Conservation (phyloP, 1,140 invertebrate species). For the Drosophila malerkotliana region DNA sequence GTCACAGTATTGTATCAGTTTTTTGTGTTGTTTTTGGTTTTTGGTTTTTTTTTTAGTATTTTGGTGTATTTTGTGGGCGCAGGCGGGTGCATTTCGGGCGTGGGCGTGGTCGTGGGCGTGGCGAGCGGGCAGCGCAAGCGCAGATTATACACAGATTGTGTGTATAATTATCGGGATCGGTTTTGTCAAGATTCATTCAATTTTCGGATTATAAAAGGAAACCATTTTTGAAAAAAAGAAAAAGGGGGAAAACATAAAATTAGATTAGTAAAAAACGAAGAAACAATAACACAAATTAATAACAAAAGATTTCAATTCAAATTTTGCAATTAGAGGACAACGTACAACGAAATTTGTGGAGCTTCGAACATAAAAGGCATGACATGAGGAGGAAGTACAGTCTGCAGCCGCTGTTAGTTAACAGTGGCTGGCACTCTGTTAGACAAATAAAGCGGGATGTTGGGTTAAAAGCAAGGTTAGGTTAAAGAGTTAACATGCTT, state of each 20-base stretch:
- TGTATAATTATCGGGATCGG: constrained; percentile 70
- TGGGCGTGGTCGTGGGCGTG: constrained; percentile 64
- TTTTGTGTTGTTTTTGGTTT: constrained; percentile 29
- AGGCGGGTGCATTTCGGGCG: constrained; percentile 73
- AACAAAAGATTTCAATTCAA: constrained; percentile 27
- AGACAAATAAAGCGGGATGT: constrained; percentile 14
- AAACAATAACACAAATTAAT: constrained; percentile 67
- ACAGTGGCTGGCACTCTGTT: constrained; percentile 9
- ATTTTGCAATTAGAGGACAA: constrained; percentile 24
- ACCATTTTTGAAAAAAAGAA: constrained; percentile 62
- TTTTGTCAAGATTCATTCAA: constrained; percentile 50
- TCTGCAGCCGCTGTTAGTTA: constrained; percentile 24
- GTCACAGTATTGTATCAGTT: constrained; percentile 47
- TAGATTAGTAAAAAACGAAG: constrained; percentile 76
- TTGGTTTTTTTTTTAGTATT: constrained; percentile 18
- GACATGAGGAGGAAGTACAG: constrained; percentile 20
- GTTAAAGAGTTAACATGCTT: constrained; percentile 15
- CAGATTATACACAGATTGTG: constrained; percentile 41
- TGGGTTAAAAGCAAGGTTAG: not conserved
- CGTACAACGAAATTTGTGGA: constrained; percentile 38
- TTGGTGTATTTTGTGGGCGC: constrained; percentile 34
- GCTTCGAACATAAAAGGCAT: constrained; percentile 36
- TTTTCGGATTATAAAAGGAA: constrained; percentile 39
- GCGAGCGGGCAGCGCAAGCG: constrained; percentile 80
- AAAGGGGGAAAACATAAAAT: constrained; percentile 80